Evolutionary conservation across 2,113 vertebrate species (phyloP), one percentile per base, ranked within the genome.

Genomic region (Pyrgilauda ruficollis): DNA sequence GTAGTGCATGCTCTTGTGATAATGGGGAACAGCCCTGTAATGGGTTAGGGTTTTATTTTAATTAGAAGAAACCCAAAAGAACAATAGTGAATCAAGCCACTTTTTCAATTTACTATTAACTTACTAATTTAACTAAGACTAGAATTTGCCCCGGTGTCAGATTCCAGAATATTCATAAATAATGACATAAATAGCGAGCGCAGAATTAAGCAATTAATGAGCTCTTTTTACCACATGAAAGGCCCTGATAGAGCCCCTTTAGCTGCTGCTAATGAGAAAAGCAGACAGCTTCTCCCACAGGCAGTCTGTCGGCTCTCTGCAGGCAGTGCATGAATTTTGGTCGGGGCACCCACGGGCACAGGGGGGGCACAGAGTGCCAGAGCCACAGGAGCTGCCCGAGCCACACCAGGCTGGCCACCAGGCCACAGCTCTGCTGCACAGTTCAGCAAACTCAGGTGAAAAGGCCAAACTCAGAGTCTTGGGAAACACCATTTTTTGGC

Each of bases 261-360:
- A 93, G 94, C 96, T 97, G 90, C 68, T 96, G 93, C 86, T 97
- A 95, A 97, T 94, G 92, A 96, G 95, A 94, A 93, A 94, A 93
- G 64, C 88, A 96, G 93, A 88, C 85, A 96, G 90, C 78, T 95
- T 94, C 90, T 96, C 92, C 90, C 93, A 90, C 86, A 93, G 93
- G 93, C 96, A 95, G 94, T 95, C 95, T 96, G 93, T 92, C 92
- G 12, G 85, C 59, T 95, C 94, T 90, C 93, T 94, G 67, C 83
- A 87, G 83, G 90, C 92, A 86, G 86, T 95, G 77, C 76, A 88
- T 90, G 91, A 86, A 90, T 90, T 90, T 92, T 90, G 93, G 93
- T 90, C 50, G 44, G 78, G 67, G 78, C 1, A 4, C 47, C 87
- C 90, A 77, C 43, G 70, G 46, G 56, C 16, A 35, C 85, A 77